Conservation (phyloP, 1,140 invertebrate genomes). For the Dendrolimus punctatus region DNA sequence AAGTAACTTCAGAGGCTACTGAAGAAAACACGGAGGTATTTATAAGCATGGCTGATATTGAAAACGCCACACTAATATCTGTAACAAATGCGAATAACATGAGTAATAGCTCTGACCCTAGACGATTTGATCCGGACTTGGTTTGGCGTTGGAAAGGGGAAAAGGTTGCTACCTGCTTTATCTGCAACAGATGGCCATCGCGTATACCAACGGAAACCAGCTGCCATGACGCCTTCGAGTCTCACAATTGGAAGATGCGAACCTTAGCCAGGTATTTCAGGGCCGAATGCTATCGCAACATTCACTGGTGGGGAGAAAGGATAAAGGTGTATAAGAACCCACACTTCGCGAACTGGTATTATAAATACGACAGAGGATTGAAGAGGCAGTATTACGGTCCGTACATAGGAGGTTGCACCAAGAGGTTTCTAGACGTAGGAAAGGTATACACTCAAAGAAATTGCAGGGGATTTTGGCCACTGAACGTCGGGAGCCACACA, state of each 20-base stretch:
- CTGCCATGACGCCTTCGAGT: conserved; percentile 9
- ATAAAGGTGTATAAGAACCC: neutral
- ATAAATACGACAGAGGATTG: neutral
- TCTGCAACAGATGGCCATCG: neutral
- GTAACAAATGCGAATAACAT: neutral
- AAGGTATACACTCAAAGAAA: conserved; percentile 25
- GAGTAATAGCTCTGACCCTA: neutral
- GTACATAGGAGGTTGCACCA: conserved; percentile 27
- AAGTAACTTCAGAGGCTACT: neutral
- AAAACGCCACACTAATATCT: neutral
- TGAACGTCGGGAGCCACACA: conserved; percentile 12
- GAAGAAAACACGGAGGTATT: neutral
- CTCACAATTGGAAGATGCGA: conserved; percentile 2
- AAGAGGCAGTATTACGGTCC: neutral
- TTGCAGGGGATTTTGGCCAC: conserved; percentile 16
- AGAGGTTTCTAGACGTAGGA: conserved; percentile 30
- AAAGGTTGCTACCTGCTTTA: conserved; percentile 4
- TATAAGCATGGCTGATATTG: no score
- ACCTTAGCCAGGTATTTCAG: conserved; percentile 5
- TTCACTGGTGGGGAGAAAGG: neutral
- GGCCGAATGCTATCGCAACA: conserved; percentile 1
- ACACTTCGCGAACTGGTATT: neutral
- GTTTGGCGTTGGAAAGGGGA: neutral
- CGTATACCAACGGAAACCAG: neutral
- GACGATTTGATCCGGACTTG: no score